Base-by-base conservation (phyloP, 2,888 invertebrate species). In the Harpagoxenus sublaevis region DNA sequence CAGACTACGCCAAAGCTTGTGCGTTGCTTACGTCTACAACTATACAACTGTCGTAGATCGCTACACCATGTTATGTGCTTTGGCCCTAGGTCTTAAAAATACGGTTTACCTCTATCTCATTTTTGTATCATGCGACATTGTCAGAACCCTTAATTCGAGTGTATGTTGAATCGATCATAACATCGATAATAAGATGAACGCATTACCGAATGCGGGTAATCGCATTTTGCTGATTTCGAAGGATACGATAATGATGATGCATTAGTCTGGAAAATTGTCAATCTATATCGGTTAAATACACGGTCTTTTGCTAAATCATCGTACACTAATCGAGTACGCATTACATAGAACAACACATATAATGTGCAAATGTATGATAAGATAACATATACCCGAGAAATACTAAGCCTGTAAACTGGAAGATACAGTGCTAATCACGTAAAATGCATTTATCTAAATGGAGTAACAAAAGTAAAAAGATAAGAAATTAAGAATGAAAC, bases 361-460 rank as follows among this genome's bases (percentile, higher is more conserved):
- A n/a, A 23, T 28, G 65, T 65, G 8, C 42, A 28, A 77, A 77
- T 53, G 28, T 12, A 28, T 23, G 75, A 53, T 77, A 66, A 51
- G 68, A 53, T 66, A 66, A 53, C n/a, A 62, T 1, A 62, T 1
- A 28, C n/a, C 18, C 6, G 9, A 66, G 28, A 77, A 28, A 12
- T 39, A 39, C 3, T 51, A 51, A 31, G 31, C 6, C 5, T 39
- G 9, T 15, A 39, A 39, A 4, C 10, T 39, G 39, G 53, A 15
- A 66, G 2, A 53, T 31, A 39, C 2, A 28, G 4, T 23, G 9
- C 23, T 3, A 65, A n/a, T 0, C 28, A n/a, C 6, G 3, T 65
- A 31, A 77, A 66, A 65, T 62, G 31, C 9, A 35, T 31, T 75
- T 75, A 48, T 75, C 15, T 57, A 42, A 73, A 71, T 18, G 12